Evolutionary conservation across 2,888 invertebrate genomes (phyloP).

Genomic region (Apamea monoglypha): DNA sequence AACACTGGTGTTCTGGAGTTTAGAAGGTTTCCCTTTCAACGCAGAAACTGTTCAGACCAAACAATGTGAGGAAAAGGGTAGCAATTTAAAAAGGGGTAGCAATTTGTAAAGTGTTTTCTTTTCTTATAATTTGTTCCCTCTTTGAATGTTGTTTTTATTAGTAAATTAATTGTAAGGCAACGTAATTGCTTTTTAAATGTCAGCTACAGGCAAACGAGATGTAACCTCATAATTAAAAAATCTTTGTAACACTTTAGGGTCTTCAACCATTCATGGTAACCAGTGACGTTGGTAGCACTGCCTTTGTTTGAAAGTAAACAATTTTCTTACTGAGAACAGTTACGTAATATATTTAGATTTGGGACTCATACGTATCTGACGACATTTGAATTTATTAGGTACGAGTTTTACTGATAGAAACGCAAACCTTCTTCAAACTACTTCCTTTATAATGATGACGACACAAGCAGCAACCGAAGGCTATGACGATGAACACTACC

Average conservation of each 20-base stretch:
- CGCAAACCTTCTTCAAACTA: neutral
- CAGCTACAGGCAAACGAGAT: too few relatives aligned
- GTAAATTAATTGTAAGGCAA: too few relatives aligned
- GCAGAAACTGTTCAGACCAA: neutral
- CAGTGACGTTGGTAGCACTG: too few relatives aligned
- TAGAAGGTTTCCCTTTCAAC: neutral
- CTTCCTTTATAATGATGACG: conserved; percentile 28
- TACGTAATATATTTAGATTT: too few relatives aligned
- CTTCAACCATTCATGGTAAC: too few relatives aligned
- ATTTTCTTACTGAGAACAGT: neutral
- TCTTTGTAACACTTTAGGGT: too few relatives aligned
- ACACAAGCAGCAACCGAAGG: conserved; percentile 53
- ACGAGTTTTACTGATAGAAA: neutral
- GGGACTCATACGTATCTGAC: neutral
- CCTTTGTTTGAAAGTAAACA: neutral
- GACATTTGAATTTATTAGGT: neutral
- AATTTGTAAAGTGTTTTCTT: neutral
- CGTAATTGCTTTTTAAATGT: too few relatives aligned
- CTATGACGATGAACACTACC: conserved; percentile 10
- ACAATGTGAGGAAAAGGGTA: neutral
- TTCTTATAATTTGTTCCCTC: neutral
- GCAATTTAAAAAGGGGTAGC: neutral
- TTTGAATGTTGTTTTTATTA: conserved; percentile 5
- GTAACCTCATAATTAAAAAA: too few relatives aligned
- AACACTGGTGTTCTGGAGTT: neutral